These are phyloP conservation scores for Hippopotamus amphibius DNA, from an alignment of 2,113 vertebrate species.

Conservation along the genomic window DNA sequence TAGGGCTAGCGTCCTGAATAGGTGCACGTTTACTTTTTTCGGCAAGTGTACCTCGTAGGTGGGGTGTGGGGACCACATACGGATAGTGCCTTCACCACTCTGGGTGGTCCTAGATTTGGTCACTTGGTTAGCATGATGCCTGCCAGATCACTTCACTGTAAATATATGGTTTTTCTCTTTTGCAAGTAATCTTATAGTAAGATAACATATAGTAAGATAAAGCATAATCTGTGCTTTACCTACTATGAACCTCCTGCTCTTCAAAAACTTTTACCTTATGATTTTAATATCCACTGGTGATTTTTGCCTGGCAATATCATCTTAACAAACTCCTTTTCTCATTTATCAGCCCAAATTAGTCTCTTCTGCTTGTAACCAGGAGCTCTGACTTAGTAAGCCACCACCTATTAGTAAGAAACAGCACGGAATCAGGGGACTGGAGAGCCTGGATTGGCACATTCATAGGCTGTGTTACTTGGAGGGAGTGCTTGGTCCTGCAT, in stretches of 20 bases:
- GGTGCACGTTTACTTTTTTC: not conserved
- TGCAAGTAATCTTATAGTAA: not conserved
- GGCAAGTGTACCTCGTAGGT: not conserved
- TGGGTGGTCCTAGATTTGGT: not conserved
- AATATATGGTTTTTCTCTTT: not conserved
- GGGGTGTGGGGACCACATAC: not conserved
- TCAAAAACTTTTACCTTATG: constrained; percentile 11
- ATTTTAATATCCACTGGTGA: not conserved
- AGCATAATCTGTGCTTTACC: not conserved
- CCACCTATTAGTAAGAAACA: not conserved
- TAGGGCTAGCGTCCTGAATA: not conserved
- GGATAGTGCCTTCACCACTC: not conserved
- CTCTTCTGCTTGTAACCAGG: not conserved
- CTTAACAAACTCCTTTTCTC: not conserved
- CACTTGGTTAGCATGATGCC: not conserved
- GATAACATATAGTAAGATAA: too few species aligned
- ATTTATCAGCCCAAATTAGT: not conserved
- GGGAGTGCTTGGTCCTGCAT: not conserved
- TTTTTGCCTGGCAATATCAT: not conserved
- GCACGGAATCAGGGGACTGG: not conserved
- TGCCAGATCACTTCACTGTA: not conserved
- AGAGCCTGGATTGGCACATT: not conserved
- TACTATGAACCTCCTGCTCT: not conserved
- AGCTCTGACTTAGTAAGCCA: not conserved
- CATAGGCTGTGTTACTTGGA: not conserved